Evolutionary conservation across 1,140 invertebrate species (phyloP).

Genomic region (Parasteatoda tepidariorum): DNA sequence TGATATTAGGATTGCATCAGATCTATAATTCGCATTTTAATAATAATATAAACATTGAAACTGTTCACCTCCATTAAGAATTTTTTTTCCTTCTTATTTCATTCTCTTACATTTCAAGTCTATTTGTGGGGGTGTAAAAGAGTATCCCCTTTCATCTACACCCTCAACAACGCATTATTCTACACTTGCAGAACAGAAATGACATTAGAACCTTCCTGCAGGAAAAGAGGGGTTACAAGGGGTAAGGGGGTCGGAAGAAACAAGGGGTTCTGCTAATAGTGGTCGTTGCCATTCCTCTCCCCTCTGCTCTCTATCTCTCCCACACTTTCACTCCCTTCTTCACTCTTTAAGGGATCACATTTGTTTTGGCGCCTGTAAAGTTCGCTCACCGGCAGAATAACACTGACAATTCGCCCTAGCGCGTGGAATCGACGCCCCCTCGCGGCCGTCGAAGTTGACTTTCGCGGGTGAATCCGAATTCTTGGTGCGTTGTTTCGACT

Average conservation of each 20-base stretch:
- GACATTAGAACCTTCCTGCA: constrained; percentile 37
- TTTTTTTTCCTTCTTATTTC: not conserved
- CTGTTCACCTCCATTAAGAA: not conserved
- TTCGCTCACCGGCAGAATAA: constrained; percentile 29
- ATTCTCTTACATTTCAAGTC: not conserved
- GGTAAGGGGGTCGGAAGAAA: constrained; percentile 3
- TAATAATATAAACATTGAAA: not conserved
- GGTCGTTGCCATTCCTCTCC: constrained; percentile 13
- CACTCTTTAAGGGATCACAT: not conserved
- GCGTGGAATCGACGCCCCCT: constrained; percentile 17
- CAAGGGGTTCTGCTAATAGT: constrained; percentile 24
- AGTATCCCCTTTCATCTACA: not conserved
- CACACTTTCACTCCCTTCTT: not conserved
- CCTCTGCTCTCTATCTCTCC: not conserved
- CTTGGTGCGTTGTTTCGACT: too few species aligned
- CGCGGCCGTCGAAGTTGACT: constrained; percentile 14
- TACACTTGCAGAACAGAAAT: constrained; percentile 11
- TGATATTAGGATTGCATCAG: too few species aligned
- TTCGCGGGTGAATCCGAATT: constrained; percentile 7
- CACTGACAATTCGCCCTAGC: constrained; percentile 4
- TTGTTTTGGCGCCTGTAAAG: constrained; percentile 53
- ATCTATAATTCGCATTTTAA: too few species aligned
- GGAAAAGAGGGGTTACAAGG: not conserved
- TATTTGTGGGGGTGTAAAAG: not conserved
- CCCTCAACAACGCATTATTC: not conserved